Evolutionary conservation across 2,797 vertebrate genomes (phyloP).

Genomic region (Lagocephalus sceleratus): DNA sequence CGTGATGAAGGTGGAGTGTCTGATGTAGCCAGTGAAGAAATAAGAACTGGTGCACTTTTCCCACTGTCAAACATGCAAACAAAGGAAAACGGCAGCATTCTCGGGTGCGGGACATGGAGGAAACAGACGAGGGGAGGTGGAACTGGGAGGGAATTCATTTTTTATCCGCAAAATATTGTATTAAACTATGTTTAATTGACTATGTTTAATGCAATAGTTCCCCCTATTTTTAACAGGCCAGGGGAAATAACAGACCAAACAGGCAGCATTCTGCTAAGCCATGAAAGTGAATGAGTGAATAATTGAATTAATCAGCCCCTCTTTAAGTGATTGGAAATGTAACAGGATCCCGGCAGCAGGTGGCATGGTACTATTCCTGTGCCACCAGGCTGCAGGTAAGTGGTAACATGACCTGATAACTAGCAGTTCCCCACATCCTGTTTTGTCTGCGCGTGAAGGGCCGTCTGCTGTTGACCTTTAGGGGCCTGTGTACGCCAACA

Average conservation of each 20-base stretch:
- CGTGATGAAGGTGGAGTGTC: constrained; percentile 20
- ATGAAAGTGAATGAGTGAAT: constrained; percentile 76
- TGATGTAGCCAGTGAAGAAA: constrained; percentile 17
- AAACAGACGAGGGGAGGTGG: constrained; percentile 31
- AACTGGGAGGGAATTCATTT: constrained; percentile 17
- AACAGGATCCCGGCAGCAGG: constrained; percentile 80
- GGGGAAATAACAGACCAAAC: constrained; percentile 46
- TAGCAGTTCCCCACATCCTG: constrained; percentile 69
- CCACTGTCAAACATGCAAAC: constrained; percentile 3
- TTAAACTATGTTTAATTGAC: too few relatives aligned
- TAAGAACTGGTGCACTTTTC: constrained; percentile 14
- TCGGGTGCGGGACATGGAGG: constrained; percentile 15
- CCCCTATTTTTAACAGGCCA: constrained; percentile 4
- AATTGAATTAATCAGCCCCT: constrained; percentile 78
- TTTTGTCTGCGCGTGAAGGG: constrained; percentile 34
- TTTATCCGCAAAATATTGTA: too few relatives aligned
- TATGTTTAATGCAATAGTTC: too few relatives aligned
- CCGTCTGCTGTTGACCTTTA: constrained; percentile 23
- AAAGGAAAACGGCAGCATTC: constrained; percentile 14
- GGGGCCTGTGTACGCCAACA: constrained; percentile 12
- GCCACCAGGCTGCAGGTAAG: constrained; percentile 73
- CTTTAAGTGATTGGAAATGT: constrained; percentile 81
- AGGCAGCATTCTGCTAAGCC: constrained; percentile 52
- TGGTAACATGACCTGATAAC: constrained; percentile 78
- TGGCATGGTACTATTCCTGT: constrained; percentile 72